Base-by-base conservation (phyloP, 2,113 vertebrate genomes). In the Brienomyrus longianalis region DNA sequence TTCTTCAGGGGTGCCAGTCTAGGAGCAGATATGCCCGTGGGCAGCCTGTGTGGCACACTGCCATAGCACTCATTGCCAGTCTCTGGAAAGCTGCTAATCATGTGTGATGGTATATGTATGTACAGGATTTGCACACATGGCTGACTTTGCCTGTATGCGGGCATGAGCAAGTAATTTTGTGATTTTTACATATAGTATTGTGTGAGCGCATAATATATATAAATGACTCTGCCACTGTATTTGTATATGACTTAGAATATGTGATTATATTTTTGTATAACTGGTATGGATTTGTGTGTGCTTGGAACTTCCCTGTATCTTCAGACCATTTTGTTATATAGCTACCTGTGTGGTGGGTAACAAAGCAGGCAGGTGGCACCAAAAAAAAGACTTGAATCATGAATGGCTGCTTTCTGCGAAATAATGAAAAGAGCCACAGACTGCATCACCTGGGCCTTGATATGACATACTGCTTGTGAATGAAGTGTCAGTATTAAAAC, bases 281-380 rank as follows among this genome's bases (percentile, higher is more conserved):
- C 17, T 54, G 59, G 21, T 62, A 48, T 52, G 50, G 45, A 74
- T 56, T 52, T 43, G 39, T 80, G 51, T 90, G 51, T 90, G 90
- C 88, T 77, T 19, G 31, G 70, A 80, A 47, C 19, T 39, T 31
- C 17, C 62, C 62, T 92, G 90, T 92, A 94, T 94, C 92, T 87
- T 90, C 86, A 93, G 91, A 92, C 92, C 86, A 56, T 88, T 90
- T 91, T 91, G 17, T 91, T 93, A 31, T 54, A 51, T 89, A 90
- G 89, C 91, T 54, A 19, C 51, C 59, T 54, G 84, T 39, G 59
- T 80, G 15, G 59, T 80, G 15, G 52, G 59, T 87, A 27, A 43
- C 27, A 15, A 5, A 70, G 47, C 31, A 17, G 23, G n/a, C 17
- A 4, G 54, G 88, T 48, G 39, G 3, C 5, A 35, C 43, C 56